Conservation (phyloP, 2,797 vertebrate species). For the Phaenicophaeus curvirostris region DNA sequence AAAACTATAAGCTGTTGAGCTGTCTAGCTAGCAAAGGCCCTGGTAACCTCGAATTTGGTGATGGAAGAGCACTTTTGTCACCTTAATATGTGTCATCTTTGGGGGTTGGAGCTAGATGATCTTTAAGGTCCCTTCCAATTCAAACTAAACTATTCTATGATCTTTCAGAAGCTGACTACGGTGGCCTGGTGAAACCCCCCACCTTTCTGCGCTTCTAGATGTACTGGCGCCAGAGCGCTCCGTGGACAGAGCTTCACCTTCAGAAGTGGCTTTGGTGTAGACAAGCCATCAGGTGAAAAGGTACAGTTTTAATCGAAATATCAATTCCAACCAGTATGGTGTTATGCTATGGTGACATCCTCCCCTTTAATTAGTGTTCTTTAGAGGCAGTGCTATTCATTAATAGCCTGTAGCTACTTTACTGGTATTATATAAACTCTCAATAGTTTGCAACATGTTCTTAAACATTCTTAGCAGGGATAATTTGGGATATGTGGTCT, state of each 20-base stretch:
- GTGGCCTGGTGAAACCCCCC: not conserved
- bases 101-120: too few species aligned
- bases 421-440: not conserved
- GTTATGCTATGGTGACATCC: not conserved
- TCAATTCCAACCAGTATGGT: not conserved
- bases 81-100: too few species aligned
- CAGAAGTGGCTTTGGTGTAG: not conserved
- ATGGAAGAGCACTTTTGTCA: not conserved
- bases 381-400: not conserved
- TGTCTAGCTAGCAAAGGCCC: not conserved
- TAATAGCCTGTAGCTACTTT: not conserved
- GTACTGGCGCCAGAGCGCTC: not conserved
- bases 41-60: not conserved
- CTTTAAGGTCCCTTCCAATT: too few species aligned
- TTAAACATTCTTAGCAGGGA: not conserved
- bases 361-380: not conserved
- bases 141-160: too few species aligned
- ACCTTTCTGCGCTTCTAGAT: not conserved
- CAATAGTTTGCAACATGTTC: not conserved
- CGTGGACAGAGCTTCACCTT: not conserved
- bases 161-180: not conserved
- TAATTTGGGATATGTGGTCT: not conserved
- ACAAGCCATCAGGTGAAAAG: not conserved
- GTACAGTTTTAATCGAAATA: not conserved
- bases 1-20: too few species aligned